Percentiles rank a stretch among this genome's conserved stretches.
These are phyloP conservation scores for Alsophila aescularia DNA, from an alignment of 2,888 invertebrate genomes.

Conservation along the genomic window DNA sequence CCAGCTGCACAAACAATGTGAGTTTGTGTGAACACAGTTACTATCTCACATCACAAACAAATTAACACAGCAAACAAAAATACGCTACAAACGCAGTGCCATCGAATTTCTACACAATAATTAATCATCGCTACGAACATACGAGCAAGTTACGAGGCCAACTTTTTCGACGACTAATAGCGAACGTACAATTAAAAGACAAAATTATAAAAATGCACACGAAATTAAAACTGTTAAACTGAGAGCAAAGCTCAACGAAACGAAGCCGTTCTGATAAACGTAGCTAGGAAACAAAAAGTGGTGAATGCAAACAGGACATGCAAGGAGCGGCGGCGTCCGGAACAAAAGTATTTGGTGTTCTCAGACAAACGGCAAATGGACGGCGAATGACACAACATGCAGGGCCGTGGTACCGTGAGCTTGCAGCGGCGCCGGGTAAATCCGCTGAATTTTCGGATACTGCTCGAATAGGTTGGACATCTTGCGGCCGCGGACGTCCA, in stretches of 20 bases:
- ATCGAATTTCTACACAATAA: slow-evolving; percentile 21
- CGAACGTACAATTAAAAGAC: slow-evolving; percentile 12
- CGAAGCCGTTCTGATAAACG: slow-evolving; percentile 51
- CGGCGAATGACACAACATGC: slow-evolving; percentile 65
- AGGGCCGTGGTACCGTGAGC: slow-evolving; percentile 75
- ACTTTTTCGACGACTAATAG: slow-evolving; percentile 39
- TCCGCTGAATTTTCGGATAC: slow-evolving; percentile 90
- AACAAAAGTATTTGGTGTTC: slow-evolving; percentile 72
- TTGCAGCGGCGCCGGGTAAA: slow-evolving; percentile 88
- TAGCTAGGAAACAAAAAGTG: slow-evolving; percentile 58
- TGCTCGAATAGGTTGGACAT: slow-evolving; percentile 89
- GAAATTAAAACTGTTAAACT: slow-evolving; percentile 44
- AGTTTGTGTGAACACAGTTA: not conserved
- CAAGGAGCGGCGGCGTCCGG: slow-evolving; percentile 62
- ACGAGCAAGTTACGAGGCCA: slow-evolving; percentile 47
- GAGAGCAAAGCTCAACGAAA: slow-evolving; percentile 51
- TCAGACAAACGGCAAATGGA: slow-evolving; percentile 65
- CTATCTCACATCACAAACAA: not conserved
- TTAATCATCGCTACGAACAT: slow-evolving; percentile 24
- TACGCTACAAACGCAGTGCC: slow-evolving; percentile 21
- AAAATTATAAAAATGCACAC: slow-evolving; percentile 37
- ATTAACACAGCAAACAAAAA: slow-evolving; percentile 16
- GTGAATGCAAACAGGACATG: slow-evolving; percentile 73
- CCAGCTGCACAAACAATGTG: slow-evolving; percentile 67
- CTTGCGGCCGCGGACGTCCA: slow-evolving; percentile 80